Evolutionary conservation across 1,140 invertebrate genomes (phyloP).

Genomic region (Habropoda laboriosa): DNA sequence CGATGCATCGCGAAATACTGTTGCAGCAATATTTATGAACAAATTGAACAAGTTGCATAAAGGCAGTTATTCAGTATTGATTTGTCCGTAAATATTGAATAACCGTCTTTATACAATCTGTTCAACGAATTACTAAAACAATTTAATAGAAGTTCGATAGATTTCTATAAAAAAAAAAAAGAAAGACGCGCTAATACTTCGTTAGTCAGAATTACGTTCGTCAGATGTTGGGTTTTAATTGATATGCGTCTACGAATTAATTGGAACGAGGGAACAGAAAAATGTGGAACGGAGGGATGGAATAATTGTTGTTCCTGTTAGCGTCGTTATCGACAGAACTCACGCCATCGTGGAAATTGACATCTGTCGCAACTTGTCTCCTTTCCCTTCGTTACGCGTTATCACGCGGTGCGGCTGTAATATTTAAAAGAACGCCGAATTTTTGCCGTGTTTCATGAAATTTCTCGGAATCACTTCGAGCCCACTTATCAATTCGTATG

Average conservation of each 20-base stretch:
- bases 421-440: neutral
- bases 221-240: constrained; percentile 25
- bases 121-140: neutral
- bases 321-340: constrained; percentile 41
- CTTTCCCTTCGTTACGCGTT: constrained; percentile 10
- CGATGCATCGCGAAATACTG: too few species aligned
- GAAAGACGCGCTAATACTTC: neutral
- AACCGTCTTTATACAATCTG: neutral
- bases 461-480: neutral
- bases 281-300: neutral
- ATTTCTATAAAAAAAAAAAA: neutral
- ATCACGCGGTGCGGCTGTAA: neutral
- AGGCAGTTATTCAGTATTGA: too few species aligned
- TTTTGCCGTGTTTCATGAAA: neutral
- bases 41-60: too few species aligned
- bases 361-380: constrained; percentile 43
- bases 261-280: constrained; percentile 1
- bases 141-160: neutral
- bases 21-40: too few species aligned
- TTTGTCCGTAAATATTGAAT: neutral
- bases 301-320: constrained; percentile 47
- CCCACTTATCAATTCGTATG: too few species aligned
- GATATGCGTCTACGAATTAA: constrained; percentile 36
- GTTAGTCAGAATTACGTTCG: neutral
- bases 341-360: constrained; percentile 47